These are phyloP conservation scores for Drosophila lutescens DNA, from an alignment of 2,888 invertebrate genomes.

Conservation along the genomic window DNA sequence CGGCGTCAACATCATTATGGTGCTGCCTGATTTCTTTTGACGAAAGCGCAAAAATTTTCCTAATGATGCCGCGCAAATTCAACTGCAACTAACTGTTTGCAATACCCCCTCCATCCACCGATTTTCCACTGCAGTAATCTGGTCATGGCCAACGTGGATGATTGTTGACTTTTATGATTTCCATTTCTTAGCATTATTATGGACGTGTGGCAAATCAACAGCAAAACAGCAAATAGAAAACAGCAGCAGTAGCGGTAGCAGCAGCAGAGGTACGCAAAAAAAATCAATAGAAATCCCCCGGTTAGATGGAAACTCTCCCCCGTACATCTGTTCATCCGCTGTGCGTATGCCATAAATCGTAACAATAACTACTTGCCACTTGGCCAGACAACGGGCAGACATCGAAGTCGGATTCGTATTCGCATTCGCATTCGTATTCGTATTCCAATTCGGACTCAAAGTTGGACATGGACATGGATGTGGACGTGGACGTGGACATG, in stretches of 20 bases:
- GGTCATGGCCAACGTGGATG: conserved; percentile 59
- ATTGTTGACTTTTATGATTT: conserved; percentile 79
- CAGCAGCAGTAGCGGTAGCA: conserved; percentile 26
- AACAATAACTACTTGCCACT: conserved; percentile 74
- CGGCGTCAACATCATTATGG: conserved; percentile 56
- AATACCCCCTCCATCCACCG: conserved; percentile 3
- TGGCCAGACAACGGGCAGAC: conserved; percentile 65
- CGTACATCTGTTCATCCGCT: conserved; percentile 57
- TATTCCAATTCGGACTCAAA: not conserved
- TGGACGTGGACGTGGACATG: conserved; percentile 10
- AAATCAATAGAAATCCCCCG: conserved; percentile 74
- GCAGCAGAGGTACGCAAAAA: conserved; percentile 18
- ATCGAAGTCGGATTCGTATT: conserved; percentile 32
- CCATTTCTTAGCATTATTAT: conserved; percentile 74
- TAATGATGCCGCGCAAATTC: conserved; percentile 69
- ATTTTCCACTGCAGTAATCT: conserved; percentile 45
- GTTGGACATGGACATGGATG: conserved; percentile 9
- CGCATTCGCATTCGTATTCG: conserved; percentile 13
- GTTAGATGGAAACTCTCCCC: conserved; percentile 27
- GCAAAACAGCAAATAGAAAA: conserved; percentile 68
- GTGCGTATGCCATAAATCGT: conserved; percentile 78
- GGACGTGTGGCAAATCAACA: conserved; percentile 67
- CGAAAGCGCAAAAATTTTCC: conserved; percentile 74
- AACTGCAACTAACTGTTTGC: conserved; percentile 53
- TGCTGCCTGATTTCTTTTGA: conserved; percentile 44